phyloP scores from a whole-genome alignment of 1,140 invertebrate genomes.

The Neodiprion pinetum region DNA sequence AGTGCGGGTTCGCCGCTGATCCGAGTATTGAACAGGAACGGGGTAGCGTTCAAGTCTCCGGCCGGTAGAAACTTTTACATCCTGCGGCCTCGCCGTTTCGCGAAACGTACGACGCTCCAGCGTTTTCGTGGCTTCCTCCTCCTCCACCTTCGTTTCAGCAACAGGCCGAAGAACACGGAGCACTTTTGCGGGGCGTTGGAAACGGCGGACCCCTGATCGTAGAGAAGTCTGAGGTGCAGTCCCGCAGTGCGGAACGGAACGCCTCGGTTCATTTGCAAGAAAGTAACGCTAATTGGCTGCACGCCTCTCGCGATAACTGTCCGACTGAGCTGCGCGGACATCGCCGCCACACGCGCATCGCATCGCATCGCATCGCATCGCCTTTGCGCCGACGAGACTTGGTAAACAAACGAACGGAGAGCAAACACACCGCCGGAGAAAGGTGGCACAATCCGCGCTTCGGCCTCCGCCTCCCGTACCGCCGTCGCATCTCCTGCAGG shows the following conservation, averaged over 20 bases:
- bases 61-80: constrained; percentile 43
- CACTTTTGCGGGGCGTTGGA: not conserved
- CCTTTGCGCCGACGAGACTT: too few species aligned
- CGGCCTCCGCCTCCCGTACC: constrained; percentile 21
- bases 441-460: not conserved
- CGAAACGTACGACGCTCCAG: constrained; percentile 36
- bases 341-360: not conserved
- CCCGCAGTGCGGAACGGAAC: too few species aligned
- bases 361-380: not conserved
- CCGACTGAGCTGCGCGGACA: not conserved
- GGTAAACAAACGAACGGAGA: too few species aligned
- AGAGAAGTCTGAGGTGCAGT: too few species aligned
- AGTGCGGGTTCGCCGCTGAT: constrained; percentile 23
- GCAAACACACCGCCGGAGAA: too few species aligned
- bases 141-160: not conserved
- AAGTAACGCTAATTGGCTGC: constrained; percentile 3
- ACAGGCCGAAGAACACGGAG: not conserved
- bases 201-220: too few species aligned
- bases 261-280: not conserved
- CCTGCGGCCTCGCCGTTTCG: constrained; percentile 21
- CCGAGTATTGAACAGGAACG: not conserved
- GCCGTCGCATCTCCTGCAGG: constrained; percentile 19
- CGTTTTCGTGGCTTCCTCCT: constrained; percentile 36
- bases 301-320: constrained; percentile 2
- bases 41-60: not conserved